Evolutionary conservation across 2,888 invertebrate genomes (phyloP), one percentile per base, ranked within the genome.

Genomic region (Dicranocentrus wangi): DNA sequence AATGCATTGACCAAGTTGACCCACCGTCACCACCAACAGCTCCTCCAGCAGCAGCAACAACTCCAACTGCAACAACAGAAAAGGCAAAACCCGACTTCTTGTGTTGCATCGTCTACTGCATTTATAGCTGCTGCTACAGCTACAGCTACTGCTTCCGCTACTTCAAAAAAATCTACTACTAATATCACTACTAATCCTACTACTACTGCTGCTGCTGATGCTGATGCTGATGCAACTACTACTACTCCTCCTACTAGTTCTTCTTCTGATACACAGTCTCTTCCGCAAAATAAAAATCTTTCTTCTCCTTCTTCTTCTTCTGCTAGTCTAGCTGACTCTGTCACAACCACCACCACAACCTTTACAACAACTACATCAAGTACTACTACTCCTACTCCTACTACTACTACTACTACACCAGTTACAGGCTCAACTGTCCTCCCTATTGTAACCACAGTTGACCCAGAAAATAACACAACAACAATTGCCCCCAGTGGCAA

Each of bases 31-130:
- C 66, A 58, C 19, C 77, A 77, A 8, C 70, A 75, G 61, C 8
- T 51, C 2, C 23, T 1, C 1, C 78, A 28, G 15, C 51, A 68
- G 23, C 51, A 79, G 43, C 63, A 71, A 23, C 68, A 28, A 25
- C 76, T 21, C 13, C 65, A 65, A 13, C 63, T 53, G 47, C 43
- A 17, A 3, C 71, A 58, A 71, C 70, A 63, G 39, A 80, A 69
- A 80, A 80, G 80, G 80, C 80, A 80, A 80, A 80, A 51, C 71
- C 61, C 73, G 32, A 80, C 73, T 73, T 69, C 72, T 80, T 80
- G 80, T 53, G 80, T 80, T 73, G 73, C 80, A 27, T 68, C 80
- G 7, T 68, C 80, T 17, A 21, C 79, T 27, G 78, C 77, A 47
- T 21, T 72, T 63, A 63, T 70, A 17, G 75, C 75, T 19, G 42